phyloP scores from a whole-genome alignment of 1,140 invertebrate genomes.

The Trichogramma pretiosum region DNA sequence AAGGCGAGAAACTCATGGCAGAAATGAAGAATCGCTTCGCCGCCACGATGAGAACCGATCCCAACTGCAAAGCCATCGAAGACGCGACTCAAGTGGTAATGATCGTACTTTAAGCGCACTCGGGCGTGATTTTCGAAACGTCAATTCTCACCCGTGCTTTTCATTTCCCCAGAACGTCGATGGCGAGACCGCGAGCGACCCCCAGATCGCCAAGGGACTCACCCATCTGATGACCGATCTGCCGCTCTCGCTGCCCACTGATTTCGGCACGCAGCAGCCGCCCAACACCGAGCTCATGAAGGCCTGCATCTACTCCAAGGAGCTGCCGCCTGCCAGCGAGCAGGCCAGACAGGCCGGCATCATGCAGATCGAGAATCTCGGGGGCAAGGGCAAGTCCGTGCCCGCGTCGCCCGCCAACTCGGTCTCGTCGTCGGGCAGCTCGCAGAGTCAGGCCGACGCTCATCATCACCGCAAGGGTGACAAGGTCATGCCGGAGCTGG shows the following conservation, averaged over 20 bases:
- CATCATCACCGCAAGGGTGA: slow-evolving; percentile 2
- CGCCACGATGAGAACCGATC: slow-evolving; percentile 36
- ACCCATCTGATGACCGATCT: slow-evolving; percentile 59
- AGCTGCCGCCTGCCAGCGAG: slow-evolving; percentile 30
- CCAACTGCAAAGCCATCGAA: slow-evolving; percentile 14
- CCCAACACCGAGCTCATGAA: slow-evolving; percentile 35
- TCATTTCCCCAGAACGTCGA: not conserved
- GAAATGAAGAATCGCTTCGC: slow-evolving; percentile 66
- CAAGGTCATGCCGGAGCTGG: too few species aligned
- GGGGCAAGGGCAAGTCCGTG: too few species aligned
- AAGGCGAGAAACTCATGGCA: slow-evolving; percentile 56
- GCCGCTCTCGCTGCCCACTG: slow-evolving; percentile 41
- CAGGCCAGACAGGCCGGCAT: slow-evolving; percentile 34
- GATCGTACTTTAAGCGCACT: too few species aligned
- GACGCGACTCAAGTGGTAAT: too few species aligned
- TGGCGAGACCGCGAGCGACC: slow-evolving; percentile 53
- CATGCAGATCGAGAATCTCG: slow-evolving; percentile 23
- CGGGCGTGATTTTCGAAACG: too few species aligned
- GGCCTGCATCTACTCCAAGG: slow-evolving; percentile 32
- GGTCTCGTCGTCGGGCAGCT: slow-evolving; percentile 12
- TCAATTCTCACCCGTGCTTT: too few species aligned
- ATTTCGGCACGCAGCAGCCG: too few species aligned
- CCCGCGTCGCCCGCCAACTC: slow-evolving; percentile 15
- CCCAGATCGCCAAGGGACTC: slow-evolving; percentile 54
- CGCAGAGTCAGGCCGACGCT: slow-evolving; percentile 3